Evolutionary conservation across 2,113 vertebrate species (phyloP).

Genomic region (Phrynocephalus versicolor): DNA sequence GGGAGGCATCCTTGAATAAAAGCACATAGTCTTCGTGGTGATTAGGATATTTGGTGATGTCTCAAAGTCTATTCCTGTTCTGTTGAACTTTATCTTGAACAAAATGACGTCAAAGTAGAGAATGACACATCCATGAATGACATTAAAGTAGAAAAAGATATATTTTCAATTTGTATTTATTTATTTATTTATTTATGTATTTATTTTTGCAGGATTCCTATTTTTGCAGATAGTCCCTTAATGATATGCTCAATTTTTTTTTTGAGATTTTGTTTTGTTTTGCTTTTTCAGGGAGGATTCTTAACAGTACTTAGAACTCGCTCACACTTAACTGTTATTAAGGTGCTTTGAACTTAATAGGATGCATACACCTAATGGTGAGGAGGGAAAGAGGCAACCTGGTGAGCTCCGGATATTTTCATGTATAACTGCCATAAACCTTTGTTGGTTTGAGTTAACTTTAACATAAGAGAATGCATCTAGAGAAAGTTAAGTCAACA

Average conservation of each 20-base stretch:
- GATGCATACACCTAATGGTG: background rate
- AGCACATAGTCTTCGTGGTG: background rate
- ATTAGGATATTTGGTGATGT: background rate
- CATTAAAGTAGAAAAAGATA: no score
- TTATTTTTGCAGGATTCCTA: background rate
- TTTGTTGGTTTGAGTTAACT: no score
- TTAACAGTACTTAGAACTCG: no score
- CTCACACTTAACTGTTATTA: background rate
- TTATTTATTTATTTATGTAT: no score
- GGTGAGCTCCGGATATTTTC: background rate
- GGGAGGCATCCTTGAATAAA: fast-evolving
- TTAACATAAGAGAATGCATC: no score
- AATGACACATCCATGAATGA: no score
- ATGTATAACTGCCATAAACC: background rate
- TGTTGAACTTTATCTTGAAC: background rate
- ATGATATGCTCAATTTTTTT: background rate
- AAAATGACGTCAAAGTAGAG: background rate
- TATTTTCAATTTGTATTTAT: no score
- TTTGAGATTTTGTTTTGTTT: no score
- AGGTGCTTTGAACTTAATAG: background rate
- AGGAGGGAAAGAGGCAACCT: background rate
- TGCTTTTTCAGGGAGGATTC: no score
- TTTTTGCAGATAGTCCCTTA: background rate
- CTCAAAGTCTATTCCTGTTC: background rate
- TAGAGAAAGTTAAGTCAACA: background rate